Conservation (phyloP, 2,797 vertebrate species). For the Dermochelys coriacea region DNA sequence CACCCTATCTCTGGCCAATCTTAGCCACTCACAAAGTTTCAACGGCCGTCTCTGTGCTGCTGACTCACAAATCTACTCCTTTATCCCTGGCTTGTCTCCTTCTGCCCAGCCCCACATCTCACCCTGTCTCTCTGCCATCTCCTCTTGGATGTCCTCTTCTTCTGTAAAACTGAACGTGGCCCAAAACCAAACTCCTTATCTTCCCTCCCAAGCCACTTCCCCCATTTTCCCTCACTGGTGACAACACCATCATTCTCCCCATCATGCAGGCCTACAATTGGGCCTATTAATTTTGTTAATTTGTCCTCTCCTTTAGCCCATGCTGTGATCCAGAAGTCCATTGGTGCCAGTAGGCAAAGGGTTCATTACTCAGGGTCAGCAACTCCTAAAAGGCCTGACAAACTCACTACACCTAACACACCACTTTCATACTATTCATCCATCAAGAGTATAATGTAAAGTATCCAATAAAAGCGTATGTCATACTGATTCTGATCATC, state of each 20-base stretch:
- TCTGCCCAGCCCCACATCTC: background rate
- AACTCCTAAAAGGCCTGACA: background rate
- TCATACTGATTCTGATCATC: no score
- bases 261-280: background rate
- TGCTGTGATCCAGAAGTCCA: background rate
- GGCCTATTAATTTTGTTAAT: background rate
- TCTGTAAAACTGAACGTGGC: background rate
- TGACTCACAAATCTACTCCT: background rate
- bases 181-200: background rate
- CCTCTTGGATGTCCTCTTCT: background rate
- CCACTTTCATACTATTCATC: no score
- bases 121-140: background rate
- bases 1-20: background rate
- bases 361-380: background rate
- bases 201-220: background rate
- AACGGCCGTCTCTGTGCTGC: background rate
- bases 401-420: background rate
- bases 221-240: background rate
- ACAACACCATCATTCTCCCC: background rate
- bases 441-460: no score
- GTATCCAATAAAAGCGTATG: no score
- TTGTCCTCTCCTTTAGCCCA: background rate
- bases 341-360: background rate
- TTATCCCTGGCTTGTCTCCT: background rate
- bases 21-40: fast-evolving